Base-by-base conservation (phyloP, 2,888 invertebrate genomes). In the Catonia carolina region DNA sequence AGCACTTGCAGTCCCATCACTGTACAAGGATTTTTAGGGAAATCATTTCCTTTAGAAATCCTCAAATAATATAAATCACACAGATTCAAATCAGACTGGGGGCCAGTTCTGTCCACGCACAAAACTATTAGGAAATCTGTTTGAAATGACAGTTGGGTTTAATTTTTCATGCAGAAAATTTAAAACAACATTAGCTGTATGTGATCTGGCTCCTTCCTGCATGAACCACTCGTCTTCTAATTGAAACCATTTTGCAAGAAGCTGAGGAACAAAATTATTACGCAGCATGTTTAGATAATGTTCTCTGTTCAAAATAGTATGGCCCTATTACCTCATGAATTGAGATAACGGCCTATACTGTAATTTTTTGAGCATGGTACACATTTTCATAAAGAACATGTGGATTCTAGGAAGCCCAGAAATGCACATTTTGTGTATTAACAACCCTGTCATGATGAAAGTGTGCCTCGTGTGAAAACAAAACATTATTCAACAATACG, bases 241-340 rank as follows among this genome's bases (percentile, higher is more conserved):
- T 18, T 15, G 15, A 18, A 15, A 41, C 15, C n/a, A 14, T 41
- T 15, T 12, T 14, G 17, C 41, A 41, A 41, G 41, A 41, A 41
- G 41, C 41, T 41, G 41, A 41, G 41, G 15, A 8, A 41, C 41
- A 41, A 41, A 41, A 41, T 41, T 8, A 41, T 41, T 41, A 18
- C 15, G 15, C 41, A 27, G 5, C 27, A 27, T 27, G 27, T 27
- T 27, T 27, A 27, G 27, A 27, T 27, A 27, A 27, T 8, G 17
- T 10, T 18, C 8, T 14, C 8, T 41, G 15, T 41, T 18, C 17
- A 12, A 10, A 15, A 15, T 14, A n/a, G n/a, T 15, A 4, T 31
- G 6, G 31, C 17, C 41, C 15, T 10, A 15, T 41, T 41, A 41
- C 18, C 15, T 17, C 37, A 37, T 41, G 41, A 41, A 2, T 41